Conservation (phyloP, 2,113 vertebrate genomes). For the Puma concolor region DNA sequence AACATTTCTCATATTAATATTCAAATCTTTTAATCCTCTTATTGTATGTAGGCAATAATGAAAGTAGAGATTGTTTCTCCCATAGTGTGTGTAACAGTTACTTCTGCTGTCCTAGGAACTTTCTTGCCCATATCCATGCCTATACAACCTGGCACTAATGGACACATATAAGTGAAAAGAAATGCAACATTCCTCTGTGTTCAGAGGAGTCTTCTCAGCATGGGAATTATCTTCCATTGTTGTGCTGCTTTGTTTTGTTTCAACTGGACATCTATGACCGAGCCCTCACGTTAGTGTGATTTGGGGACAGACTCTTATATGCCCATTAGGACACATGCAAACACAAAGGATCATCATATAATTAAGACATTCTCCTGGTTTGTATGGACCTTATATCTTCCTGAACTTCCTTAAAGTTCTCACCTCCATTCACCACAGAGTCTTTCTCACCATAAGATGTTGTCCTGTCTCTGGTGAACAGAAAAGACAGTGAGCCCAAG, state of each 20-base stretch:
- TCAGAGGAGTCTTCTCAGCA: not conserved
- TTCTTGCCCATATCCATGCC: not conserved
- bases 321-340: not conserved
- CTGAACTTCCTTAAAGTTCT: not conserved
- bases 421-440: not conserved
- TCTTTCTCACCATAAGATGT: not conserved
- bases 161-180: not conserved
- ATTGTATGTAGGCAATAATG: not conserved
- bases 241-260: not conserved
- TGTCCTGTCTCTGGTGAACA: not conserved
- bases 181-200: fast-evolving
- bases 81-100: not conserved
- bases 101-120: not conserved
- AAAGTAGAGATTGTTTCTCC: not conserved
- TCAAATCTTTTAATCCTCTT: not conserved
- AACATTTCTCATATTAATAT: not conserved
- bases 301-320: not conserved
- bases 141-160: too few relatives aligned
- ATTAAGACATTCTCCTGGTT: not conserved
- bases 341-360: not conserved
- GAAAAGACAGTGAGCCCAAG: not conserved
- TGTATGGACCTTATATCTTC: not conserved
- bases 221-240: not conserved
- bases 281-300: not conserved
- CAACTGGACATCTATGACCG: not conserved